Percentiles rank a stretch among this genome's conserved stretches.
These are phyloP conservation scores for Perognathus longimembris DNA, from an alignment of 2,113 vertebrate genomes.

Conservation along the genomic window DNA sequence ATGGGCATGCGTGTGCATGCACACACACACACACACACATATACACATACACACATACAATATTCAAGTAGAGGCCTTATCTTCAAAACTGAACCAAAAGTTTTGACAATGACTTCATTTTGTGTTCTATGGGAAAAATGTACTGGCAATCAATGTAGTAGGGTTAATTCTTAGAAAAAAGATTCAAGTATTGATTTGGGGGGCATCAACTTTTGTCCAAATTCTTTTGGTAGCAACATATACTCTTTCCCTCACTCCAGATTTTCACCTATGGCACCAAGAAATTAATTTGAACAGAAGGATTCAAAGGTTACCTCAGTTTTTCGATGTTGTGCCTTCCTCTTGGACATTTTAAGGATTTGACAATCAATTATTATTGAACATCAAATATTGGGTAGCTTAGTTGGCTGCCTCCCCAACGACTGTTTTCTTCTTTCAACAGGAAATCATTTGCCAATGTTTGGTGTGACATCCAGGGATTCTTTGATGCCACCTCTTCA, in stretches of 20 bases:
- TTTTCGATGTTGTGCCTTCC: background rate
- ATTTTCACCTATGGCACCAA: background rate
- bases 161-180: background rate
- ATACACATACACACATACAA: no score
- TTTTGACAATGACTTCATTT: background rate
- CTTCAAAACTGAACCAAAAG: background rate
- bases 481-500: fast-evolving
- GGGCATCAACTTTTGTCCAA: background rate
- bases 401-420: background rate
- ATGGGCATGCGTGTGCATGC: no score
- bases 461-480: fast-evolving
- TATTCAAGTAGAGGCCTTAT: background rate
- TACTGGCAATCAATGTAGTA: background rate
- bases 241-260: background rate
- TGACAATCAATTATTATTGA: slow-evolving; percentile 19
- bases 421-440: background rate
- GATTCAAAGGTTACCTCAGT: background rate
- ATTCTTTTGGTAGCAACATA: background rate
- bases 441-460: background rate
- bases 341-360: slow-evolving; percentile 17
- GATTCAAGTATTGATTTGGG: background rate
- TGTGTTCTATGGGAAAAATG: background rate
- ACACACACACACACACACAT: no score
- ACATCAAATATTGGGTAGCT: background rate
- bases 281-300: background rate